Percentiles rank a stretch among this genome's conserved stretches.
Evolutionary conservation across 2,113 vertebrate genomes (phyloP).

Genomic region (Protobothrops flavoviridis): DNA sequence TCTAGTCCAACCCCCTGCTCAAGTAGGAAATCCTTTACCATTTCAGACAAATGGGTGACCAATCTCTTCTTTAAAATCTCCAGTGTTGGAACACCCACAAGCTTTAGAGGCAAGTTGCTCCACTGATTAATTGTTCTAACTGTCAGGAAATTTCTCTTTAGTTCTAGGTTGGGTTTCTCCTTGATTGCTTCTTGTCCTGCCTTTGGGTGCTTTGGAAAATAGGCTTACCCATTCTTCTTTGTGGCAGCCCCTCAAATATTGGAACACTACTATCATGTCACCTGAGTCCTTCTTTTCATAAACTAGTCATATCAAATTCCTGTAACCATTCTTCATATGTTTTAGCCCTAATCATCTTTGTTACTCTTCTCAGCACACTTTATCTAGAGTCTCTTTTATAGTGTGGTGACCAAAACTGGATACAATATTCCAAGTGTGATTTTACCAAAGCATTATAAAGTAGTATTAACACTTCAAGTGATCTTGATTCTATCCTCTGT

Average conservation of each 20-base stretch:
- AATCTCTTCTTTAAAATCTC: not conserved
- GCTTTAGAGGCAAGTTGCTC: not conserved
- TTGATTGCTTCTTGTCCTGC: not conserved
- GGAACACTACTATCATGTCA: not conserved
- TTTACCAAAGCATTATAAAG: not conserved
- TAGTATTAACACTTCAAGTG: not conserved
- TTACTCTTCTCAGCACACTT: not conserved
- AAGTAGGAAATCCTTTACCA: not conserved
- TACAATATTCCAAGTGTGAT: not conserved
- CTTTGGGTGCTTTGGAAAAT: not conserved
- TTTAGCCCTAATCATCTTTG: not conserved
- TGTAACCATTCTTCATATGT: not conserved
- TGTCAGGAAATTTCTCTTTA: not conserved
- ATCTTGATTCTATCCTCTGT: not conserved
- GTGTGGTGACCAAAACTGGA: not conserved
- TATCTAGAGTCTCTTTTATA: not conserved
- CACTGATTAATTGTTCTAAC: not conserved
- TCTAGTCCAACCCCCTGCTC: not conserved
- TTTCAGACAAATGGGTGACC: not conserved
- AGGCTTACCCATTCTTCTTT: not conserved
- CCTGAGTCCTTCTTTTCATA: not conserved
- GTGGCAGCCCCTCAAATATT: not conserved
- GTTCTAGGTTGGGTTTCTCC: not conserved
- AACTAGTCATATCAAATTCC: not conserved
- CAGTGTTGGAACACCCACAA: not conserved